Conservation (phyloP, 2,797 vertebrate species). For the Clarias platycephalus region DNA sequence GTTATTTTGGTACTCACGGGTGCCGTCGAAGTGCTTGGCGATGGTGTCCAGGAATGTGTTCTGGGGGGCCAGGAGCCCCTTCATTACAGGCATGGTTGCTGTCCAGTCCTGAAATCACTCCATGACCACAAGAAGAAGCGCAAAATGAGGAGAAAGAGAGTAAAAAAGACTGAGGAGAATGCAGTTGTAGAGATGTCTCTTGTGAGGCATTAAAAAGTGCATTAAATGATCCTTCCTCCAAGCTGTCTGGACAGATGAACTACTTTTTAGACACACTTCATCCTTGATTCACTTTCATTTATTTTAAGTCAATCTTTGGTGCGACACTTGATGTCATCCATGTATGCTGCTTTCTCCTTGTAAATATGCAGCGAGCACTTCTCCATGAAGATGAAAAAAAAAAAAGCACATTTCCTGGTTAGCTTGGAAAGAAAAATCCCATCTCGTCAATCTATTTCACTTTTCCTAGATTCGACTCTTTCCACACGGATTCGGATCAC, state of each 20-base stretch:
- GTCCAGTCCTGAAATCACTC: slow-evolving; percentile 36
- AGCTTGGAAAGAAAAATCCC: background rate
- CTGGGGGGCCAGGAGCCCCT: slow-evolving; percentile 89
- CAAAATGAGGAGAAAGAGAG: background rate
- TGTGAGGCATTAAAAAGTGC: background rate
- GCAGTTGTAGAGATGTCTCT: background rate
- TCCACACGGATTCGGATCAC: background rate
- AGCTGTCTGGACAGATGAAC: background rate
- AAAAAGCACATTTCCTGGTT: background rate
- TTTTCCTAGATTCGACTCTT: background rate
- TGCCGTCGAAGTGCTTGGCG: slow-evolving; percentile 88
- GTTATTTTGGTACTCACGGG: slow-evolving; percentile 76
- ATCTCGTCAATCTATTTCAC: background rate
- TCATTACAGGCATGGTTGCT: slow-evolving; percentile 85
- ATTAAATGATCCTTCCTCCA: background rate
- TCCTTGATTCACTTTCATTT: background rate
- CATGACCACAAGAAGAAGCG: slow-evolving; percentile 8
- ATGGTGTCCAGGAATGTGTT: slow-evolving; percentile 90
- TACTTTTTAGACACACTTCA: background rate
- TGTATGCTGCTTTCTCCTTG: background rate
- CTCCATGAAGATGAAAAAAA: background rate
- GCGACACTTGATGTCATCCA: background rate
- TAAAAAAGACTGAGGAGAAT: background rate
- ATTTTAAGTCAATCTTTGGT: background rate
- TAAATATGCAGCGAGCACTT: background rate